Evolutionary conservation across 2,797 vertebrate genomes (phyloP), one percentile per base, ranked within the genome.

Genomic region (Ptychadena robeensis): DNA sequence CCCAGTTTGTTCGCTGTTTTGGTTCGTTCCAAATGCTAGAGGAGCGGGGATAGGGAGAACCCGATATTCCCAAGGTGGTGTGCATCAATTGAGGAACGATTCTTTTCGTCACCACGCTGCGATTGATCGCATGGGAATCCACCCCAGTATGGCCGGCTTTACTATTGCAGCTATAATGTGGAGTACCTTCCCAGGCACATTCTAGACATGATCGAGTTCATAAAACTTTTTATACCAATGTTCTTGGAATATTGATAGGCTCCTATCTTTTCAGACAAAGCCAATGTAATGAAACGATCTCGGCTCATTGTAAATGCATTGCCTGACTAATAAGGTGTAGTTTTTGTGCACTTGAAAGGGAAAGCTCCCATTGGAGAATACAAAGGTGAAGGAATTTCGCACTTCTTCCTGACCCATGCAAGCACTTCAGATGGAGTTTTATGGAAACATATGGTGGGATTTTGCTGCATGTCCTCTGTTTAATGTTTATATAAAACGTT

Each of bases 401-500:
- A 64, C 71, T 35, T 79, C 73, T 15, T 69, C 27, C 27, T n/a
- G 14, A 5, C 31, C 38, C 44, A 40, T 80, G n/a, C 34, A 28
- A 30, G 38, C 70, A 59, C 40, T 67, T 73, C 73, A 79, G 69
- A 48, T 37, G 15, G n/a, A 30, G 10, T 48, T 83, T 73, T 73
- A 73, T 34, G 18, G 34, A 14, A 34, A 38, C 82, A 80, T 74
- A 69, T 80, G 77, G 48, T 28, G 57, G 64, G 27, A 34, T 66
- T 71, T 74, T 80, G 68, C 48, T 48, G 28, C 27, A 27, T 48
- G 34, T 64, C 30, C 22, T 12, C 64, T 69, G 37, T 75, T 67
- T 73, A 44, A 64, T 57, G 28, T 74, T 64, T 37, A 69, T 69
- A 84, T 68, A 74, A 68, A 69, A 69, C 53, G 15, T 73, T 84